A percentile compares a stretch with the other conserved stretches of the same genome.
Evolutionary conservation across 2,888 invertebrate species (phyloP).

Genomic region (Sinohyriopsis cumingii): DNA sequence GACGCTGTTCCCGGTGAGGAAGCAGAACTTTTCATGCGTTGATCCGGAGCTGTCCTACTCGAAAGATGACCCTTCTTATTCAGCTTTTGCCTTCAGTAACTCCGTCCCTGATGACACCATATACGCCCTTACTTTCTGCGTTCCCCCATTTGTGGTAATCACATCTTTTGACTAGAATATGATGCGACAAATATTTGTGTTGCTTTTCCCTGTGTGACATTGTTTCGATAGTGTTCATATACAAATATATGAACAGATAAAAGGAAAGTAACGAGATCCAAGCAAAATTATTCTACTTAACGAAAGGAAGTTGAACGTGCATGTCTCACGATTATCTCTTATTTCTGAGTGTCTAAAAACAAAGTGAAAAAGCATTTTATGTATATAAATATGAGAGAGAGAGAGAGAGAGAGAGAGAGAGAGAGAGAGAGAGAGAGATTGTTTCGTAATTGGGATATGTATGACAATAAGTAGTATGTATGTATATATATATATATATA

Average conservation of each 20-base stretch:
- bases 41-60: constrained; percentile 47
- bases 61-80: constrained; percentile 37
- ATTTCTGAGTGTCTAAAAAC: no score
- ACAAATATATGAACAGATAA: not conserved
- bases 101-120: constrained; percentile 48
- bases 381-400: not conserved
- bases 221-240: not conserved
- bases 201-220: not conserved
- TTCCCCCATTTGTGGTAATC: constrained; percentile 58
- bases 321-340: no score
- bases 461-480: no score
- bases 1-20: constrained; percentile 50
- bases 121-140: constrained; percentile 55
- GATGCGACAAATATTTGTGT: not conserved
- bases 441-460: no score
- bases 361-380: no score
- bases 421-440: no score
- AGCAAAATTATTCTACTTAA: no score
- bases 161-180: no score
- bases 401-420: constrained; percentile 3
- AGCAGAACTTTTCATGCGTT: constrained; percentile 53
- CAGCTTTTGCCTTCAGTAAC: constrained; percentile 49
- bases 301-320: no score
- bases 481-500: no score
- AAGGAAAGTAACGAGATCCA: no score